Percentiles rank a stretch among this genome's conserved stretches.
These are phyloP conservation scores for Bombycilla garrulus DNA, from an alignment of 2,113 vertebrate species.

Conservation along the genomic window DNA sequence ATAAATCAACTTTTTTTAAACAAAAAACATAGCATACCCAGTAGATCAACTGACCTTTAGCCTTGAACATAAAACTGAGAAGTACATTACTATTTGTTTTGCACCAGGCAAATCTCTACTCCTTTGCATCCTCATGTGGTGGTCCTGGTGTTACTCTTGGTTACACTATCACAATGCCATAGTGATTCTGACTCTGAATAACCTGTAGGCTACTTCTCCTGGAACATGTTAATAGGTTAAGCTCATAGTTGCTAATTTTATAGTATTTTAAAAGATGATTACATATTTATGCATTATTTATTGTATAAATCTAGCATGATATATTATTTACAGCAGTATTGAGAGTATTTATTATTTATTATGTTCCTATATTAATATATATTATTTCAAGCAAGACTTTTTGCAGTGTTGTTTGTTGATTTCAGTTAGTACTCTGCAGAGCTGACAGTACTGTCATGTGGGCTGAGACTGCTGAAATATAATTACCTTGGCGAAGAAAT, in stretches of 20 bases:
- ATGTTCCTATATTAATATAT: constrained; percentile 63
- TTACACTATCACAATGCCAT: not conserved
- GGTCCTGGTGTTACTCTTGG: not conserved
- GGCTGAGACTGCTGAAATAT: not conserved
- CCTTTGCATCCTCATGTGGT: not conserved
- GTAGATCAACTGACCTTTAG: constrained; percentile 20
- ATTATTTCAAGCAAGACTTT: constrained; percentile 55
- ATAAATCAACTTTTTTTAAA: constrained; percentile 14
- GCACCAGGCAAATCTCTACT: not conserved
- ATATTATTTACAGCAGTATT: constrained; percentile 71
- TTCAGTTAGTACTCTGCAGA: constrained; percentile 32
- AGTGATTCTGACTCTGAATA: constrained; percentile 5
- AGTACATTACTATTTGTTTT: constrained; percentile 1
- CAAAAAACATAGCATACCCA: not conserved
- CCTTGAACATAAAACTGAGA: not conserved
- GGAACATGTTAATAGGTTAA: constrained; percentile 49
- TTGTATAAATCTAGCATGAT: constrained; percentile 62
- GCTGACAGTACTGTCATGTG: not conserved
- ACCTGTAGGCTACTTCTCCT: constrained; percentile 13
- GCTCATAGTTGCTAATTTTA: constrained; percentile 60
- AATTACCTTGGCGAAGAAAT: not conserved
- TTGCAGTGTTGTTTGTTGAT: not conserved
- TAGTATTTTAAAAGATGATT: constrained; percentile 62
- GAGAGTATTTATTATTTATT: constrained; percentile 74
- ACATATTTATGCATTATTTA: constrained; percentile 70